Conservation (phyloP, 1,140 invertebrate species). For the Odontomachus brunneus region DNA sequence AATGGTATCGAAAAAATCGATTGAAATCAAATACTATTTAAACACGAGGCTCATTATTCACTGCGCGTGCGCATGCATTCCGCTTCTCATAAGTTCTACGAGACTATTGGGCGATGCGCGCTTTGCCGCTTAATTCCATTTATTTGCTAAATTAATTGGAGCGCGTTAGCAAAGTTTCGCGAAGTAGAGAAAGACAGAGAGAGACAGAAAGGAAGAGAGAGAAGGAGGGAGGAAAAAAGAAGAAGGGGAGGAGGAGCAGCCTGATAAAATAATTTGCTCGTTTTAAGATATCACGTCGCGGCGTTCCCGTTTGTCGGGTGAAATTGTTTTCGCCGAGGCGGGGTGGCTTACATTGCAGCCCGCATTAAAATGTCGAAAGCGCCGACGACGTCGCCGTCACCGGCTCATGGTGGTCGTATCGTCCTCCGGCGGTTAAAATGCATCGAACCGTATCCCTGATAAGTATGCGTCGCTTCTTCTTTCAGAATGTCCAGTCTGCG, state of each 20-base stretch:
- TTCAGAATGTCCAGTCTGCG: conserved; percentile 27
- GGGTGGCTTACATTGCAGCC: background rate
- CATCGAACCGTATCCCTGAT: conserved; percentile 36
- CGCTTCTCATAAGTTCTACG: no score
- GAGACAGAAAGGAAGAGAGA: no score
- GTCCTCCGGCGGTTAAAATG: conserved; percentile 5
- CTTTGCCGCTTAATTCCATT: background rate
- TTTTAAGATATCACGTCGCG: conserved; percentile 31
- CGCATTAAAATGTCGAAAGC: conserved; percentile 44
- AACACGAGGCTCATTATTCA: background rate
- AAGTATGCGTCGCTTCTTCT: conserved; percentile 2
- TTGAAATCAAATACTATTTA: conserved; percentile 9
- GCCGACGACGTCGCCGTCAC: background rate
- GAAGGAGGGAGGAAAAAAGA: no score
- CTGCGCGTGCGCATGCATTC: no score
- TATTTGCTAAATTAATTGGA: background rate
- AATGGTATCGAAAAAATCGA: background rate
- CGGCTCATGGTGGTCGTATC: conserved; percentile 6
- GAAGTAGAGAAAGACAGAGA: background rate
- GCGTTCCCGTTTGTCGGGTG: background rate
- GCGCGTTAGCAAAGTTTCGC: background rate
- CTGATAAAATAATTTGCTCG: conserved; percentile 47
- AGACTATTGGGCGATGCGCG: no score
- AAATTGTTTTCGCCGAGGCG: conserved; percentile 18
- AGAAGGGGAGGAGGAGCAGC: no score